Evolutionary conservation across 2,888 invertebrate species (phyloP).

Genomic region (Pardosa pseudoannulata): DNA sequence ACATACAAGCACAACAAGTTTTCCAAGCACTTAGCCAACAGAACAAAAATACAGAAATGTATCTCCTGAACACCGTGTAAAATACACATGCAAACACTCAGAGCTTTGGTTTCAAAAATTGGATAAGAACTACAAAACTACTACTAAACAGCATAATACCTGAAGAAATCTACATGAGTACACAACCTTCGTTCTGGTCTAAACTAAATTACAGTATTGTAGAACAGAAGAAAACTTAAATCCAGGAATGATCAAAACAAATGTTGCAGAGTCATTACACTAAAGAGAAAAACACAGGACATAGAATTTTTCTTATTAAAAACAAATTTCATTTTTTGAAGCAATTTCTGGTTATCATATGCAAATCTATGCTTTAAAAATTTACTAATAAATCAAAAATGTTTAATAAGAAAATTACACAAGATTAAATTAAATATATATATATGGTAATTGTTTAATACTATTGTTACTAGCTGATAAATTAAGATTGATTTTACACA

Average conservation of each 20-base stretch:
- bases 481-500: too few species aligned
- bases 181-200: conserved; percentile 54
- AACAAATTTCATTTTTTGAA: background rate
- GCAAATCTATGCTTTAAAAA: background rate
- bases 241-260: conserved; percentile 49
- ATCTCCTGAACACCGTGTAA: conserved; percentile 48
- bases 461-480: too few species aligned
- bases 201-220: conserved; percentile 36
- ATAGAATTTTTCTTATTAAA: background rate
- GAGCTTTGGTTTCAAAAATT: conserved; percentile 66
- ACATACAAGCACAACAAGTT: conserved; percentile 68
- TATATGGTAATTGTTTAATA: too few species aligned
- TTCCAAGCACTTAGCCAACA: conserved; percentile 69
- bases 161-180: conserved; percentile 59
- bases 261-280: conserved; percentile 7
- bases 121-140: conserved; percentile 59
- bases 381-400: too few species aligned
- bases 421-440: too few species aligned
- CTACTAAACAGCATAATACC: conserved; percentile 58
- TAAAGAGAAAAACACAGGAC: background rate
- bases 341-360: background rate
- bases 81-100: conserved; percentile 60
- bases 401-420: too few species aligned
- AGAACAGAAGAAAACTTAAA: conserved; percentile 36
- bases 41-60: conserved; percentile 57